A percentile compares a stretch with the other conserved stretches of the same genome.
phyloP scores from a whole-genome alignment of 2,113 vertebrate species.

The Chaetura pelagica region DNA sequence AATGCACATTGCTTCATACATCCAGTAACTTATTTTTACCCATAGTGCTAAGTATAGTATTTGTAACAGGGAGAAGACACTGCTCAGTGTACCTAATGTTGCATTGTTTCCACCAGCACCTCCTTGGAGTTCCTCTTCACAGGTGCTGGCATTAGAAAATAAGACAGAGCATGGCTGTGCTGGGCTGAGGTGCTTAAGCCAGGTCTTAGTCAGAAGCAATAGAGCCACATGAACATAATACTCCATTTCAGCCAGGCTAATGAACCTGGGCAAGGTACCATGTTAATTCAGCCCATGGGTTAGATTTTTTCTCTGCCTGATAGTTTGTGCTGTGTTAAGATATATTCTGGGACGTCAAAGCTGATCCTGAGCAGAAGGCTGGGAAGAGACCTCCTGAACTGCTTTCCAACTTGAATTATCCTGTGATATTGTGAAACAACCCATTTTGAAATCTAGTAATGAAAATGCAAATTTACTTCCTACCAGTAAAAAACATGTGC shows the following conservation, averaged over 20 bases:
- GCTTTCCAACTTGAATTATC: not conserved
- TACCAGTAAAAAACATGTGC: not conserved
- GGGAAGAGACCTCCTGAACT: not conserved
- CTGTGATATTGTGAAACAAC: not conserved
- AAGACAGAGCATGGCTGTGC: fast-evolving
- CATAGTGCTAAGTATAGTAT: not conserved
- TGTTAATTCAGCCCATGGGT: not conserved
- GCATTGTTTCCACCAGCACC: not conserved
- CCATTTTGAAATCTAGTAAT: not conserved
- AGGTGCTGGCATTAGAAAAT: not conserved
- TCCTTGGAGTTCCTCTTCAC: not conserved
- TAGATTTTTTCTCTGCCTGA: not conserved
- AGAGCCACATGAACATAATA: not conserved
- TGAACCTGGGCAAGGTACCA: not conserved
- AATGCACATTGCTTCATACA: not conserved
- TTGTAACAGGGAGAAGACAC: not conserved
- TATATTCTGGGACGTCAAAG: not conserved
- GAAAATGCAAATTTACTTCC: not conserved
- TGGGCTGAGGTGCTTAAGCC: not conserved
- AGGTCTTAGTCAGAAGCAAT: not conserved
- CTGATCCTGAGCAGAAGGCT: not conserved
- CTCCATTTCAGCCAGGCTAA: not conserved
- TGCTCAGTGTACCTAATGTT: not conserved
- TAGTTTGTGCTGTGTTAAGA: not conserved
- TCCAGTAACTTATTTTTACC: not conserved